phyloP scores from a whole-genome alignment of 2,888 invertebrate genomes.

The Brassicogethes aeneus region DNA sequence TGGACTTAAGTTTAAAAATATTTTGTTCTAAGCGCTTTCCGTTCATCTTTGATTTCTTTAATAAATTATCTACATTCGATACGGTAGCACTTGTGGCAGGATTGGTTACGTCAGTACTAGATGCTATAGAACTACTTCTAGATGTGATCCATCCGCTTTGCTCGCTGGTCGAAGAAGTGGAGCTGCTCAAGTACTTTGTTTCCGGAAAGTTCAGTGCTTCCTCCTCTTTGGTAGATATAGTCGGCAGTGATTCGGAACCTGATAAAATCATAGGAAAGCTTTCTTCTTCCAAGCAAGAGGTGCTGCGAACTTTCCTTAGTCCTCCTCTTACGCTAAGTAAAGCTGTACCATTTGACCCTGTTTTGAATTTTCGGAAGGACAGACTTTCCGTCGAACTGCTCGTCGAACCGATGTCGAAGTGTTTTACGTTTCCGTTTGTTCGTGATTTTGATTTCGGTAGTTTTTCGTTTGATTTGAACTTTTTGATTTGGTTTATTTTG shows the following conservation, averaged over 20 bases:
- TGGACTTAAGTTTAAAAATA: constrained; percentile 16
- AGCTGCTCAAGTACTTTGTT: constrained; percentile 34
- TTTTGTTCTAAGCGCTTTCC: constrained; percentile 15
- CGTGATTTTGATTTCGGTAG: constrained; percentile 11
- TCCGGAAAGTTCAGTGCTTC: constrained; percentile 21
- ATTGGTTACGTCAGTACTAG: constrained; percentile 36
- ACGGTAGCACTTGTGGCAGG: constrained; percentile 21
- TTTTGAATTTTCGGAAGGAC: constrained; percentile 16
- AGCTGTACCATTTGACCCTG: constrained; percentile 20
- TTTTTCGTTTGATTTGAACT: constrained; percentile 12
- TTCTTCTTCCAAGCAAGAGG: constrained; percentile 50
- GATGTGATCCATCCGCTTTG: constrained; percentile 86
- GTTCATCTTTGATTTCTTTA: constrained; percentile 22
- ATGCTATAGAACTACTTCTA: constrained; percentile 54
- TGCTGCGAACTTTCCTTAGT: constrained; percentile 49
- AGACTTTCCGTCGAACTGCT: constrained; percentile 30
- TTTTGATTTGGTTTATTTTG: constrained; percentile 13
- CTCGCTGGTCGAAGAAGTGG: constrained; percentile 63
- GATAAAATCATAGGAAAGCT: constrained; percentile 36
- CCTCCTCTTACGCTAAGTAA: constrained; percentile 17
- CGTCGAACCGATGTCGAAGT: constrained; percentile 24
- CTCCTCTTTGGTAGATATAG: constrained; percentile 47
- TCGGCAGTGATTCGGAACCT: constrained; percentile 61
- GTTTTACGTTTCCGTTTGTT: constrained; percentile 12
- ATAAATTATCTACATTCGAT: constrained; percentile 22